A percentile compares a stretch with the other conserved stretches of the same genome.
These are phyloP conservation scores for Sylvilagus floridanus DNA, from an alignment of 2,797 vertebrate species.

Conservation along the genomic window DNA sequence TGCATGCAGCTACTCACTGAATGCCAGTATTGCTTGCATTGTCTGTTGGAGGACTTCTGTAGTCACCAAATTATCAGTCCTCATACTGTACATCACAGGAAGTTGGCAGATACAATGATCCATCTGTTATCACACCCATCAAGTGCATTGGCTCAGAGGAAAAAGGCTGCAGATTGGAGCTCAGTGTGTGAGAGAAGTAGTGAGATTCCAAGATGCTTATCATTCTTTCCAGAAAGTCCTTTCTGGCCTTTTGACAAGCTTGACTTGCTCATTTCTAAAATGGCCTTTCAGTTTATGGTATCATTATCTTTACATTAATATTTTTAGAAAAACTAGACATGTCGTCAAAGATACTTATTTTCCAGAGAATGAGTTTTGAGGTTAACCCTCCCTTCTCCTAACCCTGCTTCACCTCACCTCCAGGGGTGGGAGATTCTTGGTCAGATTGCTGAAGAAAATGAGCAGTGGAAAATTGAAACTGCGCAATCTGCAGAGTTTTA, in stretches of 20 bases:
- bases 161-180: constrained; percentile 74
- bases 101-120: constrained; percentile 77
- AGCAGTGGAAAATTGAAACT: constrained; percentile 57
- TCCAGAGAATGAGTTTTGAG: constrained; percentile 68
- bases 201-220: constrained; percentile 77
- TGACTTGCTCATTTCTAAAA: constrained; percentile 78
- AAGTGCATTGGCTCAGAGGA: constrained; percentile 67
- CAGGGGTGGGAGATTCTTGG: constrained; percentile 46
- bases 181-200: constrained; percentile 66
- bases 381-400: background rate
- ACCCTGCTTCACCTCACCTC: background rate
- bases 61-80: constrained; percentile 73
- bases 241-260: constrained; percentile 68
- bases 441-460: constrained; percentile 74
- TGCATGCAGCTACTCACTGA: constrained; percentile 34
- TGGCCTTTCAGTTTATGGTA: constrained; percentile 51
- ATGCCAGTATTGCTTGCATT: constrained; percentile 64
- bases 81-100: constrained; percentile 72
- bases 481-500: constrained; percentile 62
- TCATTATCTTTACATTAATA: constrained; percentile 64
- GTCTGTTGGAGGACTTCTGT: constrained; percentile 69
- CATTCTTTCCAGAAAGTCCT: constrained; percentile 75
- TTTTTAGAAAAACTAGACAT: constrained; percentile 55
- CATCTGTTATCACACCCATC: constrained; percentile 79
- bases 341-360: constrained; percentile 48